Conservation (phyloP, 1,140 invertebrate genomes). For the Caenorhabditis inopinata region DNA sequence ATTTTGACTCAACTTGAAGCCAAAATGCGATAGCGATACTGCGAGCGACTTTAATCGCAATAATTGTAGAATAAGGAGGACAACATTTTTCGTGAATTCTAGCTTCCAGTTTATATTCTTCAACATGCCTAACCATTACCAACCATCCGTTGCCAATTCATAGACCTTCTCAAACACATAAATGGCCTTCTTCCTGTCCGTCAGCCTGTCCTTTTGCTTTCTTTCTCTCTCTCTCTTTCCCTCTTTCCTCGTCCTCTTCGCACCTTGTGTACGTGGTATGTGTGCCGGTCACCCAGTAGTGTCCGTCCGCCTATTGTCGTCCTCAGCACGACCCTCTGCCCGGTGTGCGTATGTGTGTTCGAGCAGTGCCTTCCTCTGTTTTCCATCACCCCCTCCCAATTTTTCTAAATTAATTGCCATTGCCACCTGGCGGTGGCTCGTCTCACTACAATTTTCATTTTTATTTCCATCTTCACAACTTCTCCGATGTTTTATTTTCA, state of each 20-base stretch:
- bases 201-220: constrained; percentile 32
- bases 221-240: constrained; percentile 5
- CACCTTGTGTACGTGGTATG: constrained; percentile 34
- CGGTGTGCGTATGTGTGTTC: neutral
- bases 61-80: too few species aligned
- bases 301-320: neutral
- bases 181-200: constrained; percentile 19
- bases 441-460: neutral
- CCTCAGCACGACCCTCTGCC: neutral
- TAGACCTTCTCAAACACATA: neutral
- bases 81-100: too few species aligned
- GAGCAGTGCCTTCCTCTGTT: neutral
- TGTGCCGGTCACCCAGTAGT: neutral
- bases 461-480: constrained; percentile 5
- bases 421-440: neutral
- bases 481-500: neutral
- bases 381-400: neutral
- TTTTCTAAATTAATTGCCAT: constrained; percentile 21
- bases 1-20: too few species aligned
- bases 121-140: neutral
- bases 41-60: too few species aligned
- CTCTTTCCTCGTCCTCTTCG: neutral
- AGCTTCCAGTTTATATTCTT: neutral
- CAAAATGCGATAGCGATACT: too few species aligned
- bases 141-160: neutral